Evolutionary conservation across 1,140 invertebrate genomes (phyloP), one percentile per base, ranked within the genome.

Genomic region (Atta colombica): DNA sequence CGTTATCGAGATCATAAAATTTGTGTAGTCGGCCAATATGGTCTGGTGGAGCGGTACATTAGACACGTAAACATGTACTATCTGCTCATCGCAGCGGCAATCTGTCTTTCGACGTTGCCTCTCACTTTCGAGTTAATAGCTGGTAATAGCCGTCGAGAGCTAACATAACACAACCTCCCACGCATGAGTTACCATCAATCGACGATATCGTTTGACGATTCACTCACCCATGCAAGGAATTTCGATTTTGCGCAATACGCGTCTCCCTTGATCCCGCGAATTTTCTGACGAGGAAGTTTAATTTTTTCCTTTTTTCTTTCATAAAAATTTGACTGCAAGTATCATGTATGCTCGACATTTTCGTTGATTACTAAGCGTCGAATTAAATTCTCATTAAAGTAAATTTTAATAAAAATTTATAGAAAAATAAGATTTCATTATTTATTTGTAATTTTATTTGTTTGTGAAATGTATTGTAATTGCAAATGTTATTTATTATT

Each of bases 1-100:
- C 5, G 14, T 87, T 84, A 87, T 87, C 86, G 80, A 21, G 82
- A 77, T 81, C 77, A 55, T 78, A 90, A 91, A 90, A 88, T 77
- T 78, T 68, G 80, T 87, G 82, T 90, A 87, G 71, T 72, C 51
- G 45, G 35, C 82, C 85, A 86, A 93, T 92, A 93, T 91, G 86
- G 72, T 60, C 35, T 66, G 78, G 51, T 71, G 71, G 63, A 85
- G 77, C 77, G 87, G 88, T 93, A 89, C 93, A 93, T 93, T 93
- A 93, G 89, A 82, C 90, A 87, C 91, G 93, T 93, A 91, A 93
- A 93, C 89, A 93, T 61, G 53, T 85, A 69, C 72, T 93, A 90
- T 93, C 92, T 93, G 69, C 75, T 75, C 75, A 90, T 88, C 86
- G 65, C 74, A 63, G 63, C 86, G 68, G 74, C 90, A 93, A 91